Evolutionary conservation across 2,797 vertebrate species (phyloP).

Genomic region (Falco berigora): DNA sequence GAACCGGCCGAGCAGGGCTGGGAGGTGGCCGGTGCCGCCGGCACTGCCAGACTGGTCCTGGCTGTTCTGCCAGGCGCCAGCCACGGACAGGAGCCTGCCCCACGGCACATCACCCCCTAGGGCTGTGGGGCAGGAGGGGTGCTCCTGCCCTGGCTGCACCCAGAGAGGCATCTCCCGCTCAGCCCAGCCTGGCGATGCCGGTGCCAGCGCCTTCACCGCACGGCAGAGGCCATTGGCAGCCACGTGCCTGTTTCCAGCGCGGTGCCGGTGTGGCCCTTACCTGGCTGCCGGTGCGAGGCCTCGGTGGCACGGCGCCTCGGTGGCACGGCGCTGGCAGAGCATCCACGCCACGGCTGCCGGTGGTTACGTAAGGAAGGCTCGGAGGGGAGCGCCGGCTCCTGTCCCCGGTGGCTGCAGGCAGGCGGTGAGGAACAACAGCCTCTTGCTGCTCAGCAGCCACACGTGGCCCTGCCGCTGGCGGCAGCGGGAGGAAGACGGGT

Average conservation of each 20-base stretch:
- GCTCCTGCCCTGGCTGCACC: background rate
- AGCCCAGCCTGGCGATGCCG: background rate
- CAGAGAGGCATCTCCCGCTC: background rate
- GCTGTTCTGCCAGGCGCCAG: background rate
- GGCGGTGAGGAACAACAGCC: background rate
- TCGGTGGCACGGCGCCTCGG: background rate
- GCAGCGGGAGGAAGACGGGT: background rate
- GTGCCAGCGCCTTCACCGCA: background rate
- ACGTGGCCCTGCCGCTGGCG: background rate
- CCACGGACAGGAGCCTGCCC: background rate
- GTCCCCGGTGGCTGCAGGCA: background rate
- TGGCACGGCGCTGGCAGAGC: background rate
- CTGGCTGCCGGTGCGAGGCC: background rate
- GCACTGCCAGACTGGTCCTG: background rate
- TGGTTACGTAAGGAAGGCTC: background rate
- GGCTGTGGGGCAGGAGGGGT: background rate
- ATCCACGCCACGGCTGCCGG: background rate
- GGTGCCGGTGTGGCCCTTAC: background rate
- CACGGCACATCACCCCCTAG: background rate
- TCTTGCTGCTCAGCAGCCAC: background rate
- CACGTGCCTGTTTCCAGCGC: fast-evolving
- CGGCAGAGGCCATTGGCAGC: fast-evolving
- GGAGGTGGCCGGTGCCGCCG: background rate
- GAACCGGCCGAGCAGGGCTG: background rate
- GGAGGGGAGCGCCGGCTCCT: background rate